Evolutionary conservation across 2,113 vertebrate species (phyloP).

Genomic region (Clarias gariepinus): DNA sequence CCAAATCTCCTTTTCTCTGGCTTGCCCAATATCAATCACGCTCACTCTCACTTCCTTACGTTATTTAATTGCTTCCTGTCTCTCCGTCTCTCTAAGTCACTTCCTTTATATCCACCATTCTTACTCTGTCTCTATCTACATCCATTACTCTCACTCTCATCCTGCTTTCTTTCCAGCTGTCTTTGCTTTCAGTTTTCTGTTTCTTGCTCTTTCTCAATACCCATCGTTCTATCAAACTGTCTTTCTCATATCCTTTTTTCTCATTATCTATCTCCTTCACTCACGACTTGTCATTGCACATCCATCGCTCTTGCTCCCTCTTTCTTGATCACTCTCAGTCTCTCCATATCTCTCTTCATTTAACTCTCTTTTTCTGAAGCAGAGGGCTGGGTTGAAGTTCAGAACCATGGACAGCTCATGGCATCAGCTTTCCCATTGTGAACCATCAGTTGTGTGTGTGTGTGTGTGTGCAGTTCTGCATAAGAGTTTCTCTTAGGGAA

Average conservation of each 20-base stretch:
- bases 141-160: too few species aligned
- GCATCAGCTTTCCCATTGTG: background rate
- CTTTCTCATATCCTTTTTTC: background rate
- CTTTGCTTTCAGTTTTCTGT: too few species aligned
- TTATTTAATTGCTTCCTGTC: too few species aligned
- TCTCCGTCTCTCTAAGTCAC: background rate
- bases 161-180: too few species aligned
- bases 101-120: background rate
- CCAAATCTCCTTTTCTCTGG: too few species aligned
- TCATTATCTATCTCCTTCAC: background rate
- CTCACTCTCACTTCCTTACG: too few species aligned
- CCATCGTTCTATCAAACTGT: background rate
- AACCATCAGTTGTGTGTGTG: background rate
- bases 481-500: background rate
- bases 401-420: conserved; percentile 15
- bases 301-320: background rate
- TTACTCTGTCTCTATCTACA: background rate
- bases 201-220: background rate
- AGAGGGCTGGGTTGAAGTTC: background rate
- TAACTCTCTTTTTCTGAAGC: background rate
- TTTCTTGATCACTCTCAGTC: background rate
- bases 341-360: too few species aligned
- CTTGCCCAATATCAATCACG: too few species aligned
- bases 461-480: background rate
- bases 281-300: background rate